phyloP scores from a whole-genome alignment of 2,888 invertebrate genomes.

The Coremacera marginata region DNA sequence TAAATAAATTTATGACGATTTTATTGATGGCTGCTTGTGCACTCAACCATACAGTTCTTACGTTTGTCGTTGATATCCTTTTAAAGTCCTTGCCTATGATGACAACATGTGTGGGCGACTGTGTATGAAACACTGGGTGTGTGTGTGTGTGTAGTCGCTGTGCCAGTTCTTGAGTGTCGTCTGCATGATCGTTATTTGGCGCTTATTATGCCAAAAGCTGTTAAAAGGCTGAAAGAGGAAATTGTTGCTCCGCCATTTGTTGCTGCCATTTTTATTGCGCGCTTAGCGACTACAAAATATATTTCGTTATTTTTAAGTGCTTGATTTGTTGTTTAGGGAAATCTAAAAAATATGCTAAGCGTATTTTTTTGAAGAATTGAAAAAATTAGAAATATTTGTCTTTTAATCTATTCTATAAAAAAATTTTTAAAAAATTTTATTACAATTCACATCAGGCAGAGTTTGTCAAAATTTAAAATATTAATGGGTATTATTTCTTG shows the following conservation, averaged over 20 bases:
- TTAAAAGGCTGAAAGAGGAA: constrained; percentile 54
- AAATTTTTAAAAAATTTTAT: too few relatives aligned
- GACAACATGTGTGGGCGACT: neutral
- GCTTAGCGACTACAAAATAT: constrained; percentile 29
- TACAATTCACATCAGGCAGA: too few relatives aligned
- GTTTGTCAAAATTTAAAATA: too few relatives aligned
- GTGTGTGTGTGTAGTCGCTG: constrained; percentile 22
- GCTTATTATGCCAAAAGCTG: constrained; percentile 40
- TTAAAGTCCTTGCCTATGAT: neutral
- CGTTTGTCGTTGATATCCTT: constrained; percentile 48
- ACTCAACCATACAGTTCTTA: constrained; percentile 42
- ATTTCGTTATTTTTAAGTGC: neutral
- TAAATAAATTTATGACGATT: constrained; percentile 62
- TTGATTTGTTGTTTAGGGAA: too few relatives aligned
- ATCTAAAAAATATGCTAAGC: neutral
- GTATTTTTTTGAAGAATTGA: too few relatives aligned
- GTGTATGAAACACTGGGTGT: neutral
- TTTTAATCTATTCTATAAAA: too few relatives aligned
- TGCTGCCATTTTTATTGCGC: constrained; percentile 40
- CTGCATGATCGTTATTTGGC: constrained; percentile 36
- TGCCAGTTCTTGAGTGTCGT: constrained; percentile 34
- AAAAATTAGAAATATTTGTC: too few relatives aligned
- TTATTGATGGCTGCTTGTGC: constrained; percentile 55
- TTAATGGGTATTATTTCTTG: too few relatives aligned
- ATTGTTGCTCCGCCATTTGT: constrained; percentile 49